Evolutionary conservation across 1,140 invertebrate genomes (phyloP), one percentile per base, ranked within the genome.

Genomic region (Agraylea sexmaculata): DNA sequence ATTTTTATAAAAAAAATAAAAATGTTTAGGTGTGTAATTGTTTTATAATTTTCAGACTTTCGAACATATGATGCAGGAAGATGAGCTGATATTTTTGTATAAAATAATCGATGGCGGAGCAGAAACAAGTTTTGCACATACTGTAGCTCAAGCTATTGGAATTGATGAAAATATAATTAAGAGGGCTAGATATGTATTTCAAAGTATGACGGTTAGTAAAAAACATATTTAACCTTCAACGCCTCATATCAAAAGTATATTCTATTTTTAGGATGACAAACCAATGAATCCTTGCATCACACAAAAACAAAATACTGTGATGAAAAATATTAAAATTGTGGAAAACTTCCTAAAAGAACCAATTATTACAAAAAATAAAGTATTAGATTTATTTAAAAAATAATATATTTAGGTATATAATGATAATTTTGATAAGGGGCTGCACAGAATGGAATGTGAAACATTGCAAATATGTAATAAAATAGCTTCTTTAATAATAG

Each of bases 51-150:
- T 59, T 12, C 48, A 77, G 73, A 70, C 61, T 3, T 65, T 78
- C 54, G 73, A 77, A 25, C 65, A 70, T 39, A 47, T 73, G 11
- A 44, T 66, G 4, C 60, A 75, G 31, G 62, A 67, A 15, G 68
- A 69, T 23, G 55, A 62, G 42, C 56, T 79, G 7, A 66, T 78
- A 16, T 78, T 75, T 54, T 57, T 80, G 23, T 80, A 71, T 54
- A 69, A 74, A 33, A 49, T 78, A 29, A 63, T 54, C 21, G 63
- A 70, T 45, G 76, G 74, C 17, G 43, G 47, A 15, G 61, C 62
- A 0, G 55, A 55, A 10, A 56, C 53, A n/a, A 79, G 77, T 53
- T 70, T 74, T 55, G 75, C 77, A 22, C 55, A 51, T 16, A 51
- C 67, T 40, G 66, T 74, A 18, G 76, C 75, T 1, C 45, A 53